Evolutionary conservation across 1,140 invertebrate species (phyloP).

Genomic region (Brachionus calyciflorus): DNA sequence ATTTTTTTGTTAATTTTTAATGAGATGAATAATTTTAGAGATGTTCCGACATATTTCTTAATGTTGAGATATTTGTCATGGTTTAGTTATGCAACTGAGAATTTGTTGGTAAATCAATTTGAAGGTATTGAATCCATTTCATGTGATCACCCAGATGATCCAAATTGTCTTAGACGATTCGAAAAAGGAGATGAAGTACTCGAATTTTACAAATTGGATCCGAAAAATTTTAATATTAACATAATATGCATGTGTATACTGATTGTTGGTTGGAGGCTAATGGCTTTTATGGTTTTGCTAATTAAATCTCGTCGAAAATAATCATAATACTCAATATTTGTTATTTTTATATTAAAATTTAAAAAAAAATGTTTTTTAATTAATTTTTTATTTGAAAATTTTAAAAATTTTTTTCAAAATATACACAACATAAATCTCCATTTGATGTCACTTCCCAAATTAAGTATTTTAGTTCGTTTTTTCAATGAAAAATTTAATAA

Average conservation of each 20-base stretch:
- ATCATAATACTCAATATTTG: neutral
- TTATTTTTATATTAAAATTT: no score
- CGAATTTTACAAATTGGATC: constrained; percentile 40
- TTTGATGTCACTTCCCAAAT: no score
- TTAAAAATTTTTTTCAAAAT: no score
- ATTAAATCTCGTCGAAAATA: constrained; percentile 50
- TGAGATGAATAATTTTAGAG: no score
- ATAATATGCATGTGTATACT: constrained; percentile 69
- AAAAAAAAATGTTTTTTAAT: no score
- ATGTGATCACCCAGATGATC: constrained; percentile 29
- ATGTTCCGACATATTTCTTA: constrained; percentile 40
- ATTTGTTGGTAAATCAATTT: constrained; percentile 41
- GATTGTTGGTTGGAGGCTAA: constrained; percentile 71
- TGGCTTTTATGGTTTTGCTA: constrained; percentile 71
- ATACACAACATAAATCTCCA: no score
- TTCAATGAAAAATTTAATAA: no score
- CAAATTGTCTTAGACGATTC: constrained; percentile 30
- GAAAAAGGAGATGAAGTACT: constrained; percentile 32
- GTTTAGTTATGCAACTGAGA: constrained; percentile 44
- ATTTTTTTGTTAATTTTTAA: neutral
- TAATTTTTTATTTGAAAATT: no score
- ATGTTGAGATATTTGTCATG: constrained; percentile 29
- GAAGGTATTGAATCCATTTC: constrained; percentile 12
- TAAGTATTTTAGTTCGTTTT: no score
- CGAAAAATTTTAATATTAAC: constrained; percentile 62